Conservation (phyloP, 1,140 invertebrate genomes). For the Apis florea region DNA sequence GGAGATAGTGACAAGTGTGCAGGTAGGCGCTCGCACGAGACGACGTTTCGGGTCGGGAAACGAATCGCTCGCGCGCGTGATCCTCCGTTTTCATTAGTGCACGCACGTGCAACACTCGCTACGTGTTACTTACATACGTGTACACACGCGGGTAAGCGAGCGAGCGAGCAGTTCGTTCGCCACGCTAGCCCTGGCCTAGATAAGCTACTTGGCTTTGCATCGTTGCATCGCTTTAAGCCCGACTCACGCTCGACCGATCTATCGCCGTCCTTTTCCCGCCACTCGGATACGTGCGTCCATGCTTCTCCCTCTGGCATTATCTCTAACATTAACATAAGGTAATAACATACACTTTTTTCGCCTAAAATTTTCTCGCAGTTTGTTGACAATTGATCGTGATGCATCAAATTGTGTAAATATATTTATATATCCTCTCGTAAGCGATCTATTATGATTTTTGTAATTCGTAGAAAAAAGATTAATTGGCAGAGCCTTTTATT, state of each 20-base stretch:
- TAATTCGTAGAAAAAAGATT: no score
- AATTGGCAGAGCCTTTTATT: no score
- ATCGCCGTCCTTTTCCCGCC: slow-evolving; percentile 38
- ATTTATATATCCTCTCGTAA: no score
- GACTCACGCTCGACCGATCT: slow-evolving; percentile 43
- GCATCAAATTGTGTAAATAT: no score
- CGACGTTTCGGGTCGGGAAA: slow-evolving; percentile 16
- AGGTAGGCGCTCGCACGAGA: slow-evolving; percentile 10
- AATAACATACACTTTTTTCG: no score
- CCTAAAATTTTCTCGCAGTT: no score
- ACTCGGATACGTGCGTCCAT: no score
- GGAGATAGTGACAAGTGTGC: slow-evolving; percentile 39
- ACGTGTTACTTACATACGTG: not conserved
- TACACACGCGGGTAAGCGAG: slow-evolving; percentile 35
- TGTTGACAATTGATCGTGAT: no score
- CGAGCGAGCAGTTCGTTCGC: slow-evolving; percentile 55
- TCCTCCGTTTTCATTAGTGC: not conserved
- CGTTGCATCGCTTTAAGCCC: slow-evolving; percentile 64
- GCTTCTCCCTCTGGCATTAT: no score
- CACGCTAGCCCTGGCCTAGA: slow-evolving; percentile 77
- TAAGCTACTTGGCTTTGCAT: slow-evolving; percentile 65
- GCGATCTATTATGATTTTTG: no score
- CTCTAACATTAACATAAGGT: no score
- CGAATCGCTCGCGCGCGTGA: not conserved
- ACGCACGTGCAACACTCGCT: slow-evolving; percentile 12